Evolutionary conservation across 2,113 vertebrate species (phyloP).

Genomic region (Sebastes schlegelii): DNA sequence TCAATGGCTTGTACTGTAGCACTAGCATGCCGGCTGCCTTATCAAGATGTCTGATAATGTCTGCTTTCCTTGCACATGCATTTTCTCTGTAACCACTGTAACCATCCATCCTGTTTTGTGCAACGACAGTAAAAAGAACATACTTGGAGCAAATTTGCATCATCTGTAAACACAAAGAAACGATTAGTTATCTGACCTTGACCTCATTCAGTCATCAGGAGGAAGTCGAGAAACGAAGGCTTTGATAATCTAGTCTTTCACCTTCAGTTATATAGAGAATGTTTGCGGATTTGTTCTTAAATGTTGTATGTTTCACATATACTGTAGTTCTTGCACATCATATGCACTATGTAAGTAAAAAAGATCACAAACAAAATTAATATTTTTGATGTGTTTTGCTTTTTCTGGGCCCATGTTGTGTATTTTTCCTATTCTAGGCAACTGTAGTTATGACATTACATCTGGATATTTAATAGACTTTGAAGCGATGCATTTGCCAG

Average conservation of each 20-base stretch:
- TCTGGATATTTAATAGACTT: neutral
- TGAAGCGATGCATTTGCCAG: neutral
- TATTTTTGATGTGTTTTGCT: neutral
- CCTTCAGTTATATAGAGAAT: neutral
- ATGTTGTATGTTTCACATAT: neutral
- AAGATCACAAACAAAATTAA: too few species aligned
- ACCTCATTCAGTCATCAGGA: neutral
- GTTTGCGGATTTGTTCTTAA: neutral
- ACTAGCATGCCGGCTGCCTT: conserved; percentile 17
- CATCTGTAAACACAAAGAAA: neutral
- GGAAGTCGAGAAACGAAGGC: neutral
- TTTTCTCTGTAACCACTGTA: conserved; percentile 39
- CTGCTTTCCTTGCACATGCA: conserved; percentile 12
- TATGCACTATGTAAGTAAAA: neutral
- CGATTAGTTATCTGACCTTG: neutral
- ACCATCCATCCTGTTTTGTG: conserved; percentile 16
- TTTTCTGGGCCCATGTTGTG: neutral
- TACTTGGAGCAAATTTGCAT: neutral
- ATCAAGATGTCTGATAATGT: conserved; percentile 66
- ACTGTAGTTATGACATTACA: neutral
- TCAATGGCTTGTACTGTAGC: neutral
- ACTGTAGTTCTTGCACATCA: neutral
- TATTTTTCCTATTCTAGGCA: neutral
- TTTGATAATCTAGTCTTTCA: neutral
- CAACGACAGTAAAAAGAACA: conserved; percentile 7